Evolutionary conservation across 2,888 invertebrate species (phyloP).

Genomic region (Candidula unifasciata): DNA sequence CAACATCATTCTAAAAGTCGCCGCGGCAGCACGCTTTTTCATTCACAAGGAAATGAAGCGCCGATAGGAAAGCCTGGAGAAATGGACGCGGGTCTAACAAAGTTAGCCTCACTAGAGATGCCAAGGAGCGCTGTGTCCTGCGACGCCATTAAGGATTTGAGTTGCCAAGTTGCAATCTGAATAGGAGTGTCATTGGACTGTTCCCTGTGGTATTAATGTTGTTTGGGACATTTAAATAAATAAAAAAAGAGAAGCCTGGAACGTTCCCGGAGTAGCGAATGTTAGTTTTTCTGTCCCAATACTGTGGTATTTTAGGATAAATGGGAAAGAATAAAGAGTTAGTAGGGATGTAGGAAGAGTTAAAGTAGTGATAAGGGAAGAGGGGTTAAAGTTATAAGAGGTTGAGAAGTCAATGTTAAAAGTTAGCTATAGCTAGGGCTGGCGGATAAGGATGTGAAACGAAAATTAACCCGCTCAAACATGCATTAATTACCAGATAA

Average conservation of each 20-base stretch:
- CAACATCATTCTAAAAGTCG: background rate
- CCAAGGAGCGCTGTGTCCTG: slow-evolving; percentile 14
- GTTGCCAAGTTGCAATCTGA: background rate
- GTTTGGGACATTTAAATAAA: background rate
- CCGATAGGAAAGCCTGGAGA: slow-evolving; percentile 16
- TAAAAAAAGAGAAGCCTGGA: background rate
- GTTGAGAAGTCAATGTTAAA: no score
- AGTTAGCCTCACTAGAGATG: background rate
- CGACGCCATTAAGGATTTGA: slow-evolving; percentile 27
- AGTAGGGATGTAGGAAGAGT: no score
- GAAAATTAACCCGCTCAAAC: no score
- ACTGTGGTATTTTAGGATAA: no score
- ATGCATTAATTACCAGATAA: no score
- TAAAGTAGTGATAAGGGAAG: no score
- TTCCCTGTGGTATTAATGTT: background rate
- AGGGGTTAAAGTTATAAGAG: no score
- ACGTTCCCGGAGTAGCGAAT: background rate
- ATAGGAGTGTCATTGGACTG: background rate
- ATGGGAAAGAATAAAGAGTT: no score
- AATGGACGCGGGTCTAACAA: slow-evolving; percentile 16
- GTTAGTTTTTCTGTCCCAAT: background rate
- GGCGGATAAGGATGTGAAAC: no score
- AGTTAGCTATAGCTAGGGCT: no score
- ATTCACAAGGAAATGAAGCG: slow-evolving; percentile 35
- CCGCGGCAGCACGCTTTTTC: background rate